Conservation (phyloP, 2,113 vertebrate species). For the Glaucidium brasilianum region DNA sequence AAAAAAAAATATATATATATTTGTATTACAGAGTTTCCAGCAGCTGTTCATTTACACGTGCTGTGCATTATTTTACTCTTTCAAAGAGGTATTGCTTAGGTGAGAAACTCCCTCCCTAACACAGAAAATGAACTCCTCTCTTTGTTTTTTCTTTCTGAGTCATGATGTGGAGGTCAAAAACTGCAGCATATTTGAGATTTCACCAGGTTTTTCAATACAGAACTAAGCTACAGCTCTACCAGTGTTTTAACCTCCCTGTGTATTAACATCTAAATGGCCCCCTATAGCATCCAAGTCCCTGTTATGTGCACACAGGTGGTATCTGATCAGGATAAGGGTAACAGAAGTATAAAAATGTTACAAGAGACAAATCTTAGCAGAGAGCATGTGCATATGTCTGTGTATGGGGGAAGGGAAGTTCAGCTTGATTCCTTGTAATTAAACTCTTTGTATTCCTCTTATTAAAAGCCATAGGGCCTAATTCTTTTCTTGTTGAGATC, state of each 20-base stretch:
- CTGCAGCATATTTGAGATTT: background rate
- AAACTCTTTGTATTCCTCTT: slow-evolving; percentile 10
- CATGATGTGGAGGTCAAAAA: background rate
- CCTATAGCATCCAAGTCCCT: background rate
- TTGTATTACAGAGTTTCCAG: background rate
- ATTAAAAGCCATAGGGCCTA: slow-evolving; percentile 48
- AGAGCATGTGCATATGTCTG: background rate
- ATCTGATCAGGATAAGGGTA: background rate
- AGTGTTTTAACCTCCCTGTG: background rate
- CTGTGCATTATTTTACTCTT: background rate
- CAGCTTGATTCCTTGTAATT: slow-evolving; percentile 23
- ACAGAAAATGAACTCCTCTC: background rate
- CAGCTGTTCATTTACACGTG: background rate
- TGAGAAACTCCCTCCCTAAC: background rate
- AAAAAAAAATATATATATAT: background rate
- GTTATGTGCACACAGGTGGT: background rate
- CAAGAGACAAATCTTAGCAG: background rate
- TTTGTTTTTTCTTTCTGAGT: background rate
- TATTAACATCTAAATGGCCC: background rate
- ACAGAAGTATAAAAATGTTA: background rate
- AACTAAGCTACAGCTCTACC: background rate
- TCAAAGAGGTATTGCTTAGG: background rate
- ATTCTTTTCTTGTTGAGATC: slow-evolving; percentile 53
- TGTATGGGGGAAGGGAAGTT: background rate
- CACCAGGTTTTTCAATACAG: background rate